Evolutionary conservation across 2,797 vertebrate genomes (phyloP).

Genomic region (Syncerus caffer): DNA sequence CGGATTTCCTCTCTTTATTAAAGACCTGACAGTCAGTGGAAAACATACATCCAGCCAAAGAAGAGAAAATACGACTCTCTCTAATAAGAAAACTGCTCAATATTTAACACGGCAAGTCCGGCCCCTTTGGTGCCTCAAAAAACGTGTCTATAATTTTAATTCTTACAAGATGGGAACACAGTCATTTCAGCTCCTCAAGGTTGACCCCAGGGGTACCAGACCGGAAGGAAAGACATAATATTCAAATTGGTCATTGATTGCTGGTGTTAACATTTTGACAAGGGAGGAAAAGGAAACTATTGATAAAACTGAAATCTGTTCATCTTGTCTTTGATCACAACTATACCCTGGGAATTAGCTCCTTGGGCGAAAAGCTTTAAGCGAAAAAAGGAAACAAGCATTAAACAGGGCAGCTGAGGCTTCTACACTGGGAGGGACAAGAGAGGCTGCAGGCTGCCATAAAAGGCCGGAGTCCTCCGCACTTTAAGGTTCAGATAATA

Average conservation of each 20-base stretch:
- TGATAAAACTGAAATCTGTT: neutral
- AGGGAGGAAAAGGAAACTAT: neutral
- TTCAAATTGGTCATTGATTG: neutral
- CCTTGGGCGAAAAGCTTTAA: neutral
- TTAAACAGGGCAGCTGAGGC: neutral
- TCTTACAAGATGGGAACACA: neutral
- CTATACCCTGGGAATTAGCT: neutral
- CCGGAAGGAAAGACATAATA: neutral
- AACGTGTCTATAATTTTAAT: neutral
- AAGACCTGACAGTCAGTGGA: neutral
- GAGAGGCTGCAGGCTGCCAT: rapidly evolving
- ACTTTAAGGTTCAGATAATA: too few species aligned
- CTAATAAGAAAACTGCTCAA: neutral
- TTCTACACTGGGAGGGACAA: rapidly evolving
- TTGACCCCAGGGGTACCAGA: neutral
- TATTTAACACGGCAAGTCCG: neutral
- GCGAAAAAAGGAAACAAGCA: neutral
- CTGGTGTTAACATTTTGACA: neutral
- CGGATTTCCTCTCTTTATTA: neutral
- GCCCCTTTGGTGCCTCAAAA: neutral
- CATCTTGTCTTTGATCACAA: neutral
- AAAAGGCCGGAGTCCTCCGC: neutral
- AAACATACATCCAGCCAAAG: neutral
- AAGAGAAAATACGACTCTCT: neutral
- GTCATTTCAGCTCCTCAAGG: neutral